phyloP scores from a whole-genome alignment of 2,113 vertebrate genomes.

The Pseudorhombus dupliciocellatus region DNA sequence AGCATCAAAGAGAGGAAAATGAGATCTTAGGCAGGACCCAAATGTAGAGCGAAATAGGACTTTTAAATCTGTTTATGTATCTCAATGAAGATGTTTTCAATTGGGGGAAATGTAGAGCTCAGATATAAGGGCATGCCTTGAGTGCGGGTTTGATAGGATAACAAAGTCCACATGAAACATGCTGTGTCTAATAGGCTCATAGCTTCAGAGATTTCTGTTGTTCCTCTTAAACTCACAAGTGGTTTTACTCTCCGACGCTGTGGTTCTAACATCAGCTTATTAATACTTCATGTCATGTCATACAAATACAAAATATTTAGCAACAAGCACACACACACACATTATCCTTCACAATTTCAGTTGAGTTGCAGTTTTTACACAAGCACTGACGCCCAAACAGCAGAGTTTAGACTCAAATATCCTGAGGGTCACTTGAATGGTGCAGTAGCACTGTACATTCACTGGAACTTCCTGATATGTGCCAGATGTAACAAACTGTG shows the following conservation, averaged over 20 bases:
- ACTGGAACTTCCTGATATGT: slow-evolving; percentile 22
- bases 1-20: slow-evolving; percentile 69
- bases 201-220: slow-evolving; percentile 34
- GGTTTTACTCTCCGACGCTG: slow-evolving; percentile 19
- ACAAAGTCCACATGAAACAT: slow-evolving; percentile 58
- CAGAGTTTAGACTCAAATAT: slow-evolving; percentile 36
- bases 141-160: slow-evolving; percentile 58
- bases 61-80: slow-evolving; percentile 66
- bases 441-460: slow-evolving; percentile 2
- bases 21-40: slow-evolving; percentile 55
- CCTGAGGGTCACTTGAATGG: slow-evolving; percentile 20
- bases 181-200: slow-evolving; percentile 41
- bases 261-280: slow-evolving; percentile 37
- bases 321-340: slow-evolving; percentile 14
- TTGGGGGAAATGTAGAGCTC: slow-evolving; percentile 51
- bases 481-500: slow-evolving; percentile 40
- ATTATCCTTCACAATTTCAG: slow-evolving; percentile 20
- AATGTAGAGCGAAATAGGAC: slow-evolving; percentile 42
- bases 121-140: slow-evolving; percentile 23
- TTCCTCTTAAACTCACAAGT: slow-evolving; percentile 39
- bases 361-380: slow-evolving; percentile 30
- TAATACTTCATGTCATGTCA: slow-evolving; percentile 44
- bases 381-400: slow-evolving; percentile 9
- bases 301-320: slow-evolving; percentile 33
- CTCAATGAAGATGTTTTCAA: slow-evolving; percentile 67